A percentile compares a stretch with the other conserved stretches of the same genome.
These are phyloP conservation scores for Meriones unguiculatus DNA, from an alignment of 2,113 vertebrate species.

Conservation along the genomic window DNA sequence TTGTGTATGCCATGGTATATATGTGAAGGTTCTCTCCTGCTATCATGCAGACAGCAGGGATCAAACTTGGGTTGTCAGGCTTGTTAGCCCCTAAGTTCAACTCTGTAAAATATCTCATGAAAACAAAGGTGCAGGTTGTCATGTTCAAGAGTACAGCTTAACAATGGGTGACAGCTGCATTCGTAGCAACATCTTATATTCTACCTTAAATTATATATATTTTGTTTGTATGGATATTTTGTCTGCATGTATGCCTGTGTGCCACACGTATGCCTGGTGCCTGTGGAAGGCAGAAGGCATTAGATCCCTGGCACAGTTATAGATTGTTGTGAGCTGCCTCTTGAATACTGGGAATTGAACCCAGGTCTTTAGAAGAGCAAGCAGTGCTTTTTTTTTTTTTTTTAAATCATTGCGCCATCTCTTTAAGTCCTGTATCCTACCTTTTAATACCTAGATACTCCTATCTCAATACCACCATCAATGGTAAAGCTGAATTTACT, in stretches of 20 bases:
- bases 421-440: neutral
- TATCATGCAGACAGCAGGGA: neutral
- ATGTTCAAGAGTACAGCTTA: slow-evolving; percentile 30
- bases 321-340: neutral
- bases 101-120: slow-evolving; percentile 47
- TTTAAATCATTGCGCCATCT: neutral
- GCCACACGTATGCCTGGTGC: neutral
- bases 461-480: slow-evolving; percentile 2
- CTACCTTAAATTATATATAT: neutral
- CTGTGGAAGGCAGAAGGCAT: neutral
- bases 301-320: neutral
- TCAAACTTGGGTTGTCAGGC: neutral
- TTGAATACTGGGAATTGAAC: neutral
- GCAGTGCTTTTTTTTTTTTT: neutral
- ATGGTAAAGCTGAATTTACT: slow-evolving; percentile 38
- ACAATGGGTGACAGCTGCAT: slow-evolving; percentile 46
- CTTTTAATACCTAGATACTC: neutral
- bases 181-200: neutral
- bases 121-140: slow-evolving; percentile 42
- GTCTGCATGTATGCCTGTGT: neutral
- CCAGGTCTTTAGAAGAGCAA: neutral
- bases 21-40: neutral
- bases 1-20: too few relatives aligned
- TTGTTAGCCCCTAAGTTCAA: neutral
- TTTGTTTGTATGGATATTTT: neutral